Conservation (phyloP, 2,888 invertebrate genomes). For the Eupithecia centaureata region DNA sequence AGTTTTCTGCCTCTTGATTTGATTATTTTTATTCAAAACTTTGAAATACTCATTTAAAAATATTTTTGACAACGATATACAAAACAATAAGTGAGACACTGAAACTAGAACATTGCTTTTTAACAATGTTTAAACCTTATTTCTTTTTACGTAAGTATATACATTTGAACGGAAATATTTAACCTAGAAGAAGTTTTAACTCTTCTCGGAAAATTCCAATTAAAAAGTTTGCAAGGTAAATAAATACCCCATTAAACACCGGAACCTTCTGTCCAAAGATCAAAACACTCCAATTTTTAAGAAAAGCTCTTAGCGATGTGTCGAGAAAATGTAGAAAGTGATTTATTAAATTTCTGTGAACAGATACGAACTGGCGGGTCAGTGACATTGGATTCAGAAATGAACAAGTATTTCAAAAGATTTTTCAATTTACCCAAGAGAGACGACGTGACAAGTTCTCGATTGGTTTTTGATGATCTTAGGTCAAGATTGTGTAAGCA, state of each 20-base stretch:
- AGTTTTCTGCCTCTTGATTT: too few relatives aligned
- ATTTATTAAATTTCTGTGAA: conserved; percentile 27
- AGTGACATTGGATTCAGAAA: not conserved
- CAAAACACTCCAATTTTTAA: conserved; percentile 18
- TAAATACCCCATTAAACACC: conserved; percentile 4
- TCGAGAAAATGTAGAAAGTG: conserved; percentile 23
- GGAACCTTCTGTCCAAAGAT: conserved; percentile 24
- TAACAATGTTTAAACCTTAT: too few relatives aligned
- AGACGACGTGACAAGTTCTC: not conserved
- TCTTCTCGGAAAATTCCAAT: not conserved
- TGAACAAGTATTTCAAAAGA: not conserved
- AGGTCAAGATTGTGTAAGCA: not conserved
- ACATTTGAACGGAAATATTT: too few relatives aligned
- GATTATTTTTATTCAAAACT: too few relatives aligned
- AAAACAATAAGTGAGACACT: too few relatives aligned
- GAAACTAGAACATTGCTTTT: too few relatives aligned
- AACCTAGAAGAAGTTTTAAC: not conserved
- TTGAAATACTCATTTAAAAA: too few relatives aligned
- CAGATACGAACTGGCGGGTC: conserved; percentile 11
- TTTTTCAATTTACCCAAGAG: not conserved
- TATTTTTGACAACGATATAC: too few relatives aligned
- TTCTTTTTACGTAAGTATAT: too few relatives aligned
- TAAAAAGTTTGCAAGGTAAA: not conserved
- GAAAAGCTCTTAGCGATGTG: conserved; percentile 12
- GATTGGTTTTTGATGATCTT: not conserved